Evolutionary conservation across 2,797 vertebrate species (phyloP).

Genomic region (Parauchenoglanis ngamensis): DNA sequence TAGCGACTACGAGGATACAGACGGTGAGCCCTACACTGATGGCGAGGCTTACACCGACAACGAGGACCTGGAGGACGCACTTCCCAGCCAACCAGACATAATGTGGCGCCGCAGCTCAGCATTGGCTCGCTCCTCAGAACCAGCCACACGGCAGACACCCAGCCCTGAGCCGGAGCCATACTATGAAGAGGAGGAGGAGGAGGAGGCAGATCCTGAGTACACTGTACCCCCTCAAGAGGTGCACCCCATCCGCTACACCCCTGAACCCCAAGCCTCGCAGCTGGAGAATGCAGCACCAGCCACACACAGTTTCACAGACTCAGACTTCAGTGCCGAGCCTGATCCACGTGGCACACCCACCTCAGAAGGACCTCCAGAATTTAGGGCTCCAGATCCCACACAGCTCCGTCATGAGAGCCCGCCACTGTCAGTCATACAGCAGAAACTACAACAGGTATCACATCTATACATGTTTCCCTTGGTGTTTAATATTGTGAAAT

Average conservation of each 20-base stretch:
- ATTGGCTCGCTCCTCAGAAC: constrained; percentile 88
- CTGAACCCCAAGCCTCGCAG: constrained; percentile 46
- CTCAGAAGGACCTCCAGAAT: constrained; percentile 71
- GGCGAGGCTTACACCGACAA: constrained; percentile 82
- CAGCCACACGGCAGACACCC: constrained; percentile 60
- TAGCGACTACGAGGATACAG: constrained; percentile 93
- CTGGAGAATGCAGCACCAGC: constrained; percentile 44
- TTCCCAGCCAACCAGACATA: constrained; percentile 60
- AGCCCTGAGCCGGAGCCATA: constrained; percentile 9
- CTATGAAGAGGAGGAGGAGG: constrained; percentile 37
- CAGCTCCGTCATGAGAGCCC: constrained; percentile 57
- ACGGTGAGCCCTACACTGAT: constrained; percentile 81
- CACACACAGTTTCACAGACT: constrained; percentile 66
- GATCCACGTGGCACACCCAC: constrained; percentile 36
- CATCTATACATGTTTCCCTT: constrained; percentile 4
- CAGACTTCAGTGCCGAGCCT: constrained; percentile 55
- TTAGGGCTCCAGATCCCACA: constrained; percentile 75
- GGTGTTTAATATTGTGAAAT: neutral
- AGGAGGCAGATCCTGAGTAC: constrained; percentile 48
- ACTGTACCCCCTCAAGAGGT: constrained; percentile 54
- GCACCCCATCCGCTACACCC: constrained; percentile 72
- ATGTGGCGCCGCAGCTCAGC: constrained; percentile 65
- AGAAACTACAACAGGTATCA: constrained; percentile 72
- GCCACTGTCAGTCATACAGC: constrained; percentile 70
- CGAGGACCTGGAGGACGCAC: constrained; percentile 81